Evolutionary conservation across 2,113 vertebrate species (phyloP), one percentile per base, ranked within the genome.

Genomic region (Promerops cafer): DNA sequence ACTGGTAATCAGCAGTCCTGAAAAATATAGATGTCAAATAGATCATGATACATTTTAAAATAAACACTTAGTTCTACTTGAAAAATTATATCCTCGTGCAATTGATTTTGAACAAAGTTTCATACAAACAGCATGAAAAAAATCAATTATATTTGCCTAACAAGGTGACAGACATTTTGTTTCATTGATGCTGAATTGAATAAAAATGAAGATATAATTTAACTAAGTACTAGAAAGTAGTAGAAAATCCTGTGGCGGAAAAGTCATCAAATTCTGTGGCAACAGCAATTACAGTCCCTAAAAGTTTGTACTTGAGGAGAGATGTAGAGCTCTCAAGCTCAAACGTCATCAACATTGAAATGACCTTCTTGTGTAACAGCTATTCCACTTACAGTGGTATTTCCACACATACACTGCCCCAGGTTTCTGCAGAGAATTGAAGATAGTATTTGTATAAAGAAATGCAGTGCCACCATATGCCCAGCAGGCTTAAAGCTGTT

Each of bases 401-500:
- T 97, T 97, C 60, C 49, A 94, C 77, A 86, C 87, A 85, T 89
- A 49, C 60, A 84, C 27, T 92, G 66, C 70, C 64, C 39, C 86
- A 30, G 44, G 81, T 90, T 87, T 71, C 91, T 88, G 33, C 39
- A 87, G 86, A 96, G 88, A 96, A 96, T 77, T 96, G 50, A 86
- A 89, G 44, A 84, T n/a, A 70, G 40, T 56, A 70, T 92, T 96
- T 93, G 50, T 91, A 54, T 57, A 68, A 92, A 93, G 68, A 92
- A 90, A 89, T 87, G 57, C n/a, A 79, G 54, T 96, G 83, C 74
- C 57, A 90, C 60, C 42, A 35, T 93, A 92, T 89, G 83, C 85
- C 93, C 85, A 94, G 90, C 90, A 97, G 87, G 80, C 80, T 95
- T 96, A 91, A 92, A 87, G 40, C 57, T 96, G 82, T 96, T 97